Conservation (phyloP, 2,113 vertebrate genomes). For the Podilymbus podiceps region DNA sequence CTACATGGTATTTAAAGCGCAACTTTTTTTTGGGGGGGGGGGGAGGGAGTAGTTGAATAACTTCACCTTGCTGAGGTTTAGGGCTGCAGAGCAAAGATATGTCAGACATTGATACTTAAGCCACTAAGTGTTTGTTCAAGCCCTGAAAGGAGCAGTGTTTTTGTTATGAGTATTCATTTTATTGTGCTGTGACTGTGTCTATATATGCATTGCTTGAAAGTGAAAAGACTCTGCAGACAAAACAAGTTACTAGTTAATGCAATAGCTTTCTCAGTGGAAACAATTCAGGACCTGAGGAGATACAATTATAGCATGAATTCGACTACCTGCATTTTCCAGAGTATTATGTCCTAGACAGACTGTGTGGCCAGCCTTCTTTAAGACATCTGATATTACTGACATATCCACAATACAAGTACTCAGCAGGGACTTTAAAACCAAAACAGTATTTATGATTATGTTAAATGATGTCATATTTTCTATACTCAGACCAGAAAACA, state of each 20-base stretch:
- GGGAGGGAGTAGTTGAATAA: background rate
- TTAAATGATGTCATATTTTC: background rate
- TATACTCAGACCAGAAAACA: background rate
- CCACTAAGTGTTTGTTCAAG: background rate
- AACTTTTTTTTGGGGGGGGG: too few relatives aligned
- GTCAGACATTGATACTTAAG: background rate
- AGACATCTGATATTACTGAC: background rate
- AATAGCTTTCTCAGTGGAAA: background rate
- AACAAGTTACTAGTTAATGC: background rate
- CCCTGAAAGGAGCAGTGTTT: background rate
- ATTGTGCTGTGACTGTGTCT: rapidly evolving
- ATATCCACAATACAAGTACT: rapidly evolving
- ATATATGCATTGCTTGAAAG: background rate
- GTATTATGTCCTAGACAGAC: background rate
- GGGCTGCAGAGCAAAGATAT: background rate
- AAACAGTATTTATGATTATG: rapidly evolving
- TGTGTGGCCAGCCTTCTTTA: rapidly evolving
- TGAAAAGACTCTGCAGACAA: background rate
- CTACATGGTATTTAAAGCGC: background rate
- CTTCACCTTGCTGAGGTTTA: background rate
- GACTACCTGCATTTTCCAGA: background rate
- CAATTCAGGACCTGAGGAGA: background rate
- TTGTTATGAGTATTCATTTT: background rate
- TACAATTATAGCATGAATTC: rapidly evolving
- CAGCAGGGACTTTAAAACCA: background rate